Evolutionary conservation across 2,113 vertebrate species (phyloP).

Genomic region (Oenanthe oenanthe): DNA sequence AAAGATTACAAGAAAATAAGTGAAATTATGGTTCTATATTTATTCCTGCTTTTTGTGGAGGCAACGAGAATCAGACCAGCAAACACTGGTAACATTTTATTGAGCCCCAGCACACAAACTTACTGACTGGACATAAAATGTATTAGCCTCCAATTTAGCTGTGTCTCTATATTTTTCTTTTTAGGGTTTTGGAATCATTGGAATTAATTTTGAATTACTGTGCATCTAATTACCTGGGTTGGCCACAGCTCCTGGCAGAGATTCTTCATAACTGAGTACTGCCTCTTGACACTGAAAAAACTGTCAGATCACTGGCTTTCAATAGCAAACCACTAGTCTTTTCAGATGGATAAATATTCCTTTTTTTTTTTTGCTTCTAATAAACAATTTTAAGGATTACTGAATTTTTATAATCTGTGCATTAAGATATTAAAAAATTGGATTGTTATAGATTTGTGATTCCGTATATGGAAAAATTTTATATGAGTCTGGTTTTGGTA

Average conservation of each 20-base stretch:
- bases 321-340: background rate
- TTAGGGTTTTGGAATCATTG: background rate
- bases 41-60: background rate
- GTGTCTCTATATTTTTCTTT: background rate
- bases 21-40: background rate
- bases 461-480: background rate
- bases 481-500: background rate
- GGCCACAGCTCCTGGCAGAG: background rate
- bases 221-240: background rate
- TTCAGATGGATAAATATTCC: background rate
- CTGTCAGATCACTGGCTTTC: background rate
- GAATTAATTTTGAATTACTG: background rate
- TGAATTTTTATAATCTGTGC: background rate
- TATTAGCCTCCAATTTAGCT: background rate
- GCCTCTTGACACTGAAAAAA: background rate
- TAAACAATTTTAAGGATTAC: background rate
- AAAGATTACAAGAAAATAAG: background rate
- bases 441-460: background rate
- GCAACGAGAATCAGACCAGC: background rate
- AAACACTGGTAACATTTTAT: background rate
- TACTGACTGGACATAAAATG: background rate
- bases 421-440: background rate
- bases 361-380: background rate
- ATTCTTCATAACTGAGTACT: background rate
- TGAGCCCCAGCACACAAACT: background rate